Percentiles rank a stretch among this genome's conserved stretches.
Evolutionary conservation across 2,888 invertebrate genomes (phyloP).

Genomic region (Machimus rusticus): DNA sequence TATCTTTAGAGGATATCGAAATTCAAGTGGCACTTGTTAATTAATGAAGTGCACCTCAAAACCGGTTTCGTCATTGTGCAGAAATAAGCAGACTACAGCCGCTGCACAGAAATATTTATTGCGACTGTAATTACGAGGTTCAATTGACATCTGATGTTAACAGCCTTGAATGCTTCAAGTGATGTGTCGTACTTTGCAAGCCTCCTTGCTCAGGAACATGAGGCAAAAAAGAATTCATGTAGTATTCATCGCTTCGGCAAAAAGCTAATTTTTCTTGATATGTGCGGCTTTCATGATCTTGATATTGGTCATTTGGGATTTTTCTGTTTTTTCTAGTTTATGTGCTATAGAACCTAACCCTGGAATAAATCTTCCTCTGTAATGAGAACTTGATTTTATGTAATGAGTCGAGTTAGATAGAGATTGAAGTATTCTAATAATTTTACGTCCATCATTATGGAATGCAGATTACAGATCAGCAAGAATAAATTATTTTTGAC

Average conservation of each 20-base stretch:
- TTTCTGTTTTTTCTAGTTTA: neutral
- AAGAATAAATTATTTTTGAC: neutral
- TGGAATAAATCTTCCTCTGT: neutral
- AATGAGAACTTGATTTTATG: neutral
- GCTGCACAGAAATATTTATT: neutral
- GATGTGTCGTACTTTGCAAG: neutral
- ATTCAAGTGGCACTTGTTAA: neutral
- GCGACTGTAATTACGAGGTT: neutral
- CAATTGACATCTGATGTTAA: neutral
- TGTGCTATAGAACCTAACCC: neutral
- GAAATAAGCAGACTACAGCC: neutral
- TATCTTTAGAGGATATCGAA: neutral
- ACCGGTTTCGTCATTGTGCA: neutral
- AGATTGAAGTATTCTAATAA: neutral
- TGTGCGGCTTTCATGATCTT: neutral
- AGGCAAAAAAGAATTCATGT: neutral
- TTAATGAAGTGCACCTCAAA: neutral
- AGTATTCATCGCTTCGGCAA: neutral
- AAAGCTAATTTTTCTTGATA: neutral
- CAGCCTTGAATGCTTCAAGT: neutral
- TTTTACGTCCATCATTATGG: neutral
- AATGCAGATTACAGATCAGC: neutral
- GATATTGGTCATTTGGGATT: neutral
- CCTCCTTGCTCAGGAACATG: neutral
- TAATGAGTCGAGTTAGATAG: neutral